Percentiles rank a stretch among this genome's conserved stretches.
Evolutionary conservation across 2,888 invertebrate species (phyloP).

Genomic region (Keiferia lycopersicella): DNA sequence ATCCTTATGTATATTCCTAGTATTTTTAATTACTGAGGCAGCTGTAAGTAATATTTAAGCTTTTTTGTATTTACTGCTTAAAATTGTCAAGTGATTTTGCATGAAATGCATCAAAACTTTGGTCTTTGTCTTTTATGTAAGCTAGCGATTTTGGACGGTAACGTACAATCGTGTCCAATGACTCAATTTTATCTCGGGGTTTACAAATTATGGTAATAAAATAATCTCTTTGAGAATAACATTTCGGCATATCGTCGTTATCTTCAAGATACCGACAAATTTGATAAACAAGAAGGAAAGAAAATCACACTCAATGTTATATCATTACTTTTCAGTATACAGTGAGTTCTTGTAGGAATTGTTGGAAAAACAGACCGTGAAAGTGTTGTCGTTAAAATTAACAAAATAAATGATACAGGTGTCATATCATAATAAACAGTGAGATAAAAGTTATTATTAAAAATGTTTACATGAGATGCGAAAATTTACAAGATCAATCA

Average conservation of each 20-base stretch:
- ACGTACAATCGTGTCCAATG: no score
- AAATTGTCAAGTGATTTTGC: no score
- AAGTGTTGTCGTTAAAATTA: background rate
- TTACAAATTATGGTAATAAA: conserved; percentile 39
- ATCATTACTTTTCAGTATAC: conserved; percentile 15
- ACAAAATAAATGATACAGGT: background rate
- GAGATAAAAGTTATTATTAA: background rate
- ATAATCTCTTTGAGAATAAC: conserved; percentile 31
- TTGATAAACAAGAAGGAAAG: conserved; percentile 55
- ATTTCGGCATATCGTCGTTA: conserved; percentile 16
- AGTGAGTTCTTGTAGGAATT: background rate
- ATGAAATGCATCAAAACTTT: no score
- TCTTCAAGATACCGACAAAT: conserved; percentile 53
- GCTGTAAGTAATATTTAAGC: no score
- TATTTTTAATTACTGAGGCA: no score
- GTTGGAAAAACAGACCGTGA: background rate
- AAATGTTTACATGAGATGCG: conserved; percentile 2
- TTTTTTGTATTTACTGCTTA: no score
- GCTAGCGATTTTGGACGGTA: no score
- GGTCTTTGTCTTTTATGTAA: no score
- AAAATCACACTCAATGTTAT: conserved; percentile 43
- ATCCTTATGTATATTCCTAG: no score
- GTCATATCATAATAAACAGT: background rate
- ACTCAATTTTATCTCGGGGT: conserved; percentile 15
- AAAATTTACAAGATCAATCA: conserved; percentile 18